Base-by-base conservation (phyloP, 2,113 vertebrate species). In the Salminus brasiliensis region DNA sequence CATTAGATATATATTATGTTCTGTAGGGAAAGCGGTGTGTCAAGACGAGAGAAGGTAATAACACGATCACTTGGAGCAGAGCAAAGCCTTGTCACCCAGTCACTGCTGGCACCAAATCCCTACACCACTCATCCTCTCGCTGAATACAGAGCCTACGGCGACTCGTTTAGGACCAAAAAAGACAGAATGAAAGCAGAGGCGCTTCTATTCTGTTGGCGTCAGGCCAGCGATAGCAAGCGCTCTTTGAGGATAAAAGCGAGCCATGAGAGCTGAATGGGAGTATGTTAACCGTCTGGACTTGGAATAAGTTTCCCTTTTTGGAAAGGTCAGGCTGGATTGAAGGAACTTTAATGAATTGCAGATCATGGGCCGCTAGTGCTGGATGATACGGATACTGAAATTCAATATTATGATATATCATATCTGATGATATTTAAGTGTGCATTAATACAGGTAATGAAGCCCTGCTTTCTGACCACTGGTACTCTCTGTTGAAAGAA, bases 1-100 rank as follows among this genome's bases (percentile, higher is more conserved):
- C 87, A 85, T 89, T 86, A 88, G 81, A 91, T 83, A 87, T 87
- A 85, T 84, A 88, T 88, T 89, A 87, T 87, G 85, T 81, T 83
- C 81, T 83, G 81, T 81, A 78, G 71, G 86, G 85, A 84, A 81
- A 81, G 86, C 62, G 67, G 77, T 76, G 66, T 72, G 63, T 81
- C 81, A 80, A 81, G 63, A 79, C 41, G 27, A 36, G 39, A 60
- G 72, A 72, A 62, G 63, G 79, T 62, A 81, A 81, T 81, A 81
- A 81, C 53, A 43, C 9, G n/a, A 34, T 18, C 18, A 76, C 53
- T 65, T 9, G 47, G 63, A 81, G 43, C 39, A 47, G 41, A 68
- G 39, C 55, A 32, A 23, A 43, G 36, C 27, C 45, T 29, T 53
- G 68, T 71, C 39, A 71, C 29, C 43, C 43, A 70, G 27, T 45